phyloP scores from a whole-genome alignment of 2,888 invertebrate genomes.

The Microdon myrmicae region DNA sequence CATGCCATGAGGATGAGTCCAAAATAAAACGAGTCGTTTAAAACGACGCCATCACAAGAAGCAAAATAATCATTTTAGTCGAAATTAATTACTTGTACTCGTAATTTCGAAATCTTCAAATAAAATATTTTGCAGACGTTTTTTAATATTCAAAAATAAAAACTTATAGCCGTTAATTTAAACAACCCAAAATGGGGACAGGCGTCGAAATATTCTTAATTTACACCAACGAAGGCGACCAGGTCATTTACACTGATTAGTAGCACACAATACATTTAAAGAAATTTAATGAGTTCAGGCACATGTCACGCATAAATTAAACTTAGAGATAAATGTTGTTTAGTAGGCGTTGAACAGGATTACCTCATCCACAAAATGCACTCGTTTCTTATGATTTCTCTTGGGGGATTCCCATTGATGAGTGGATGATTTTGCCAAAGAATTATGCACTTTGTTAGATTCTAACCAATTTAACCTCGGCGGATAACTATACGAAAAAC shows the following conservation, averaged over 20 bases:
- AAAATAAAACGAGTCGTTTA: no score
- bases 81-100: no score
- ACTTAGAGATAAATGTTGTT: conserved; percentile 5
- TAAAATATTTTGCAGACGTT: no score
- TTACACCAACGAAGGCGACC: conserved; percentile 12
- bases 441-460: conserved; percentile 44
- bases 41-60: no score
- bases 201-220: conserved; percentile 21
- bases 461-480: conserved; percentile 61
- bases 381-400: conserved; percentile 64
- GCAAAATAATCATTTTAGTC: no score
- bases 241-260: conserved; percentile 30
- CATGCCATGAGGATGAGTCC: no score
- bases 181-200: conserved; percentile 14
- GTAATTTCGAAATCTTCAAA: no score
- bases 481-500: conserved; percentile 59
- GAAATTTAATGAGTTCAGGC: conserved; percentile 2
- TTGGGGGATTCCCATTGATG: conserved; percentile 38
- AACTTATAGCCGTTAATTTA: conserved; percentile 31
- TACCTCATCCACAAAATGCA: conserved; percentile 66
- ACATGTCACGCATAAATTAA: conserved; percentile 34
- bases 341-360: conserved; percentile 18
- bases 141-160: no score
- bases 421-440: conserved; percentile 14
- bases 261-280: conserved; percentile 7